A percentile compares a stretch with the other conserved stretches of the same genome.
Evolutionary conservation across 1,140 invertebrate species (phyloP).

Genomic region (Vollenhovia emeryi): DNA sequence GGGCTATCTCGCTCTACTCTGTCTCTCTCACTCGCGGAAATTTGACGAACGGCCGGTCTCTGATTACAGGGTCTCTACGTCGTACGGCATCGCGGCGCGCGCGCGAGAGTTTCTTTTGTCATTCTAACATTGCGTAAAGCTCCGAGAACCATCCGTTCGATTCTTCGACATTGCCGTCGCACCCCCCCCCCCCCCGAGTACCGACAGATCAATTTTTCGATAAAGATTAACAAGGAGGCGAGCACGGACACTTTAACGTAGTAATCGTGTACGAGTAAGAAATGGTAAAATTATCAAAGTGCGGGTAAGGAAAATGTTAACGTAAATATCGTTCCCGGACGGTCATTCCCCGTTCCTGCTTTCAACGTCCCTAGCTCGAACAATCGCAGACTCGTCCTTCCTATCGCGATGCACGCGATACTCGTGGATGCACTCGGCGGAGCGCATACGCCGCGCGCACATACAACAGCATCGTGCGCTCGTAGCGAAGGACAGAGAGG

Average conservation of each 20-base stretch:
- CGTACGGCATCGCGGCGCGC: too few relatives aligned
- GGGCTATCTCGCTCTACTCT: too few relatives aligned
- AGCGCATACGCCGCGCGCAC: conserved; percentile 53
- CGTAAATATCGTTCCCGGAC: not conserved
- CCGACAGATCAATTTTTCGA: not conserved
- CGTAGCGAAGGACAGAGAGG: conserved; percentile 14
- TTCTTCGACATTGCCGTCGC: not conserved
- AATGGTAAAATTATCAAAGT: too few relatives aligned
- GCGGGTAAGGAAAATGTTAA: too few relatives aligned
- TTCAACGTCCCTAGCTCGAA: conserved; percentile 15
- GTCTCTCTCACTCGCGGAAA: too few relatives aligned
- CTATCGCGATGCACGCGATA: conserved; percentile 59
- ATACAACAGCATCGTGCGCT: not conserved
- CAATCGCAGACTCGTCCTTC: conserved; percentile 25
- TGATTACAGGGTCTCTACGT: too few relatives aligned
- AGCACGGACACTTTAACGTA: not conserved
- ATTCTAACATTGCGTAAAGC: not conserved
- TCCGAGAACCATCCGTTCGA: not conserved
- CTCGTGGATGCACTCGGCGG: conserved; percentile 58
- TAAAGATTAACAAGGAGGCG: not conserved
- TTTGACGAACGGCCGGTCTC: too few relatives aligned
- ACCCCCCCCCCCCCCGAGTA: not conserved
- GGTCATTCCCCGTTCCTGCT: not conserved
- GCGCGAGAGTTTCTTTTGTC: not conserved
- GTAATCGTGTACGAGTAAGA: not conserved